These are phyloP conservation scores for Lagorchestes hirsutus DNA, from an alignment of 2,797 vertebrate genomes.

Conservation along the genomic window DNA sequence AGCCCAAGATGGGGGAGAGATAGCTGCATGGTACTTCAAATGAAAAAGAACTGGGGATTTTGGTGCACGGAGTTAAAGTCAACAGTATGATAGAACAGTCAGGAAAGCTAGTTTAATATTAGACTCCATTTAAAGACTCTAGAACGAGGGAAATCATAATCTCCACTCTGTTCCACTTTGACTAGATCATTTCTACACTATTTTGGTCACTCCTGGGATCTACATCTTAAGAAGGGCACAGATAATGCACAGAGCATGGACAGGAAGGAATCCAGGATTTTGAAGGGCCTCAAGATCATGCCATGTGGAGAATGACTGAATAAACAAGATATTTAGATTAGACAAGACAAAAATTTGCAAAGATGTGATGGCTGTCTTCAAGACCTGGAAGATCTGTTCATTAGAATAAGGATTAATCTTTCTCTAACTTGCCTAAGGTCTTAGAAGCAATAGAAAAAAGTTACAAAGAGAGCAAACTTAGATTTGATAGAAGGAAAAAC, in stretches of 20 bases:
- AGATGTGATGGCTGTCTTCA: background rate
- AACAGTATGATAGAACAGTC: background rate
- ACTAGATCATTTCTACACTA: background rate
- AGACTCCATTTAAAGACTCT: background rate
- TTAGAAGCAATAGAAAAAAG: background rate
- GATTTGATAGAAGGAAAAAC: background rate
- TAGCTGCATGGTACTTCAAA: background rate
- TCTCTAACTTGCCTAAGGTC: background rate
- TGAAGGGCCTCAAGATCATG: background rate
- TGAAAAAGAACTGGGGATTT: background rate
- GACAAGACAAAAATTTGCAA: background rate
- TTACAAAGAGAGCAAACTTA: background rate
- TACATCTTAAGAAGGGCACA: background rate
- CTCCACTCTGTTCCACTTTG: background rate
- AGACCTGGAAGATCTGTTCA: background rate
- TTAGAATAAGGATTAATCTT: background rate
- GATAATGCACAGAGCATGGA: background rate
- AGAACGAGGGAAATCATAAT: background rate
- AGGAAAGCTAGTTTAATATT: background rate
- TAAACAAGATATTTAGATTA: background rate
- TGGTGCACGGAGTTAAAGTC: background rate
- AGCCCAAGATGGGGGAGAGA: background rate
- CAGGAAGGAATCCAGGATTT: background rate
- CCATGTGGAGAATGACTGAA: background rate
- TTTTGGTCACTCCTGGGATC: background rate